phyloP scores from a whole-genome alignment of 1,140 invertebrate genomes.

The Heliothis virescens region DNA sequence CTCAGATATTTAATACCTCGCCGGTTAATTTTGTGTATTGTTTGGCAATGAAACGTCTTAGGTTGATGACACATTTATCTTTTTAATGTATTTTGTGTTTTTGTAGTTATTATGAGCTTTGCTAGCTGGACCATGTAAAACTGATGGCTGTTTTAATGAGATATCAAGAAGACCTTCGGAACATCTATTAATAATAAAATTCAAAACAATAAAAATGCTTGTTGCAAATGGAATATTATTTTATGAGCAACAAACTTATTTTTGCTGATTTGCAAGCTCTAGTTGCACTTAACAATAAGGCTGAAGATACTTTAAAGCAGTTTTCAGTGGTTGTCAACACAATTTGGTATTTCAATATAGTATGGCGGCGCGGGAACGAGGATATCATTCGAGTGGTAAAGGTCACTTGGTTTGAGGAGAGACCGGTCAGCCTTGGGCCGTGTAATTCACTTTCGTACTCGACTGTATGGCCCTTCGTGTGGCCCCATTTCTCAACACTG shows the following conservation, averaged over 20 bases:
- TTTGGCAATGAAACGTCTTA: conserved; percentile 25
- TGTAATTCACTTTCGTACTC: conserved; percentile 83
- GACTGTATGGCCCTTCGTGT: conserved; percentile 78
- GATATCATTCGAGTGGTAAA: conserved; percentile 81
- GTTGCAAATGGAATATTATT: background rate
- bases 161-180: conserved; percentile 11
- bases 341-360: conserved; percentile 70
- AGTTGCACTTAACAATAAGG: conserved; percentile 11
- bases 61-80: conserved; percentile 27
- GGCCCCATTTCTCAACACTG: conserved; percentile 79
- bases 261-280: conserved; percentile 2
- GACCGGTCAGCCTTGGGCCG: conserved; percentile 82
- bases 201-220: conserved; percentile 32
- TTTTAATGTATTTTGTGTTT: background rate
- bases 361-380: conserved; percentile 73
- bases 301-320: conserved; percentile 14
- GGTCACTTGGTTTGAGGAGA: conserved; percentile 82
- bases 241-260: conserved; percentile 16
- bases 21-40: conserved; percentile 26
- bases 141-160: conserved; percentile 22
- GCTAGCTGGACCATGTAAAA: conserved; percentile 4
- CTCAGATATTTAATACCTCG: conserved; percentile 38
- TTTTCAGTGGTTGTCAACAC: conserved; percentile 47
- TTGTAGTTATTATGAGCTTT: conserved; percentile 6
- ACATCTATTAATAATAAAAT: conserved; percentile 33